A percentile compares a stretch with the other conserved stretches of the same genome.
Conservation (phyloP, 2,113 vertebrate genomes). For the Puntigrus tetrazona region DNA sequence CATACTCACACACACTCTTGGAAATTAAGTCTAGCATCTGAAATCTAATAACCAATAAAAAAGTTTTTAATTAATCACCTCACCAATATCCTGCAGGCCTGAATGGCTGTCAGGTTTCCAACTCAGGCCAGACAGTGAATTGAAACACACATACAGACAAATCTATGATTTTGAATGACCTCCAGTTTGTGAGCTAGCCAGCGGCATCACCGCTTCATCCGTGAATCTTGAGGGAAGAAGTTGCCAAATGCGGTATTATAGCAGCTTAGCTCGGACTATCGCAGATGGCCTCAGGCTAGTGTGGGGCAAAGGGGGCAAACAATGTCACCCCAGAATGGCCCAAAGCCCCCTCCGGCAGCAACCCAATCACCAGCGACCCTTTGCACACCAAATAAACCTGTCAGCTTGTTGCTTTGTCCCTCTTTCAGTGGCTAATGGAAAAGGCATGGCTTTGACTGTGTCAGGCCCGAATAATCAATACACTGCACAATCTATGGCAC, state of each 20-base stretch:
- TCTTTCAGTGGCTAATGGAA: constrained; percentile 65
- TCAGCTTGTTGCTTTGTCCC: constrained; percentile 68
- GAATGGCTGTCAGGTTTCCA: constrained; percentile 46
- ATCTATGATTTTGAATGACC: constrained; percentile 64
- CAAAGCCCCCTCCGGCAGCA: background rate
- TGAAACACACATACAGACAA: constrained; percentile 57
- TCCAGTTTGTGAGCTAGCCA: constrained; percentile 70
- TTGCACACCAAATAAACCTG: constrained; percentile 54
- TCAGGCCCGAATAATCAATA: constrained; percentile 52
- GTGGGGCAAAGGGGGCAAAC: constrained; percentile 57
- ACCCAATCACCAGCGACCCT: constrained; percentile 28
- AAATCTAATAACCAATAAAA: constrained; percentile 39
- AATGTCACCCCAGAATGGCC: constrained; percentile 60
- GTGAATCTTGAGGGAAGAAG: constrained; percentile 66
- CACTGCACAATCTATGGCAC: constrained; percentile 15
- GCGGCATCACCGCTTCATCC: constrained; percentile 52
- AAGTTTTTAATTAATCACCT: constrained; percentile 55
- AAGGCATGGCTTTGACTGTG: constrained; percentile 59
- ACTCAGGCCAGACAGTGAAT: constrained; percentile 55
- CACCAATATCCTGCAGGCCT: constrained; percentile 59
- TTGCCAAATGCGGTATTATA: constrained; percentile 78
- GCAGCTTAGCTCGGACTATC: constrained; percentile 71
- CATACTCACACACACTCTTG: constrained; percentile 1
- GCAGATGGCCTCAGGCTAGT: constrained; percentile 68
- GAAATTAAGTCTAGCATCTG: constrained; percentile 13